Evolutionary conservation across 2,888 invertebrate genomes (phyloP), one percentile per base, ranked within the genome.

Genomic region (Geophilus truncorum): DNA sequence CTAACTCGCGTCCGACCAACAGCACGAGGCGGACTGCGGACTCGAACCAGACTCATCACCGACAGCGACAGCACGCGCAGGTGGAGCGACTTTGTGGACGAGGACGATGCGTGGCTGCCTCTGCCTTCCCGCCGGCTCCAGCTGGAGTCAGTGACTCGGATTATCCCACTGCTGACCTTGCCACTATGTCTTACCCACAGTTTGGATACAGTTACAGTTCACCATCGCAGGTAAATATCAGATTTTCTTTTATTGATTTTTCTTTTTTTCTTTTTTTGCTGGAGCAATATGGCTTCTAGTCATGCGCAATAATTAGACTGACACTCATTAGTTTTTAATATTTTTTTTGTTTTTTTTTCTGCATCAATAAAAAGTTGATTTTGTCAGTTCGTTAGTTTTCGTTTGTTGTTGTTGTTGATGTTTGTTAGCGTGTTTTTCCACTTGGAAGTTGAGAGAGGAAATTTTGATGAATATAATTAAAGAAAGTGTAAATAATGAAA

Each of bases 191-290:
- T 86, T 95, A 95, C 89, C 92, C 95, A 87, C 95, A 95, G 90
- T 95, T 95, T 89, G 94, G 95, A 90, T 95, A 95, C 89, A 91
- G 93, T 86, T 95, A 95, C 90, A 93, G 94, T 91, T 91, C 95
- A 91, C 93, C 94, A 87, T 93, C 94, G 86, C 95, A 95, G 94
- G 95, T 95, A 90, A 90, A 91, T 88, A n/a, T n/a, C n/a, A n/a
- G n/a, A 70, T 28, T 70, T 7, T 5, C 3, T 62, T 25, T 62
- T n/a, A 62, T n/a, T 62, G n/a, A 70, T 70, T 70, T 15, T 70
- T n/a, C 70, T 70, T n/a, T 70, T 10, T 70, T 70, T 18, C 12
- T 70, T 18, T 28, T 28, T 12, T 18, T 70, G 15, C 12, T 18
- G 5, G 21, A 70, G 15, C 25, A 70, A 70, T 70, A 70, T 70